Evolutionary conservation across 2,888 invertebrate genomes (phyloP).

Genomic region (Drosophila dives): DNA sequence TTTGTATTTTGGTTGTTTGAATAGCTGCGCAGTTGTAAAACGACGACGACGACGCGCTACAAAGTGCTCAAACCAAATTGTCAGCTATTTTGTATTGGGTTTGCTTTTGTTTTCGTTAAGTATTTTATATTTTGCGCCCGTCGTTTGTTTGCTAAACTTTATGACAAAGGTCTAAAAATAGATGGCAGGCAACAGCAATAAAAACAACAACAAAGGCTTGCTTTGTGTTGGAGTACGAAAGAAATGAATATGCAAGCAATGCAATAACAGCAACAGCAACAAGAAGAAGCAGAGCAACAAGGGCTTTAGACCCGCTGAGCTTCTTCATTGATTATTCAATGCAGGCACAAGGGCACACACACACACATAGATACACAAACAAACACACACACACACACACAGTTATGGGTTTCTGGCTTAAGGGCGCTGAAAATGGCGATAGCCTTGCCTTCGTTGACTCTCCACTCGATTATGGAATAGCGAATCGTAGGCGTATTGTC

Average conservation of each 20-base stretch:
- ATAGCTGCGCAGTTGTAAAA: slow-evolving; percentile 70
- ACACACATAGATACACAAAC: slow-evolving; percentile 4
- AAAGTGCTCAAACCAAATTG: slow-evolving; percentile 62
- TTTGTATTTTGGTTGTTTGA: slow-evolving; percentile 14
- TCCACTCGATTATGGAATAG: slow-evolving; percentile 68
- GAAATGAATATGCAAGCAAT: slow-evolving; percentile 57
- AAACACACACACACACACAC: neutral
- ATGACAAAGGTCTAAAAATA: slow-evolving; percentile 77
- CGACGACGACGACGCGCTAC: slow-evolving; percentile 24
- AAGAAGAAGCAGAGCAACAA: slow-evolving; percentile 25
- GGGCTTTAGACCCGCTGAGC: slow-evolving; percentile 26
- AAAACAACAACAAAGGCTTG: slow-evolving; percentile 22
- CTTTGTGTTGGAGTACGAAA: slow-evolving; percentile 35
- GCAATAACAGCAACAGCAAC: slow-evolving; percentile 31
- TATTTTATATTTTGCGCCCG: slow-evolving; percentile 42
- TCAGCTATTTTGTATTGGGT: slow-evolving; percentile 51
- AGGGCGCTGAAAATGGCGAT: slow-evolving; percentile 62
- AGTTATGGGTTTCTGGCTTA: slow-evolving; percentile 26
- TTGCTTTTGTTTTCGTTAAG: slow-evolving; percentile 18
- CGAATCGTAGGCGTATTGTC: slow-evolving; percentile 66
- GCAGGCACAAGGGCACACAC: slow-evolving; percentile 56
- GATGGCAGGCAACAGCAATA: slow-evolving; percentile 35
- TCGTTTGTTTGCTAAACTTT: slow-evolving; percentile 74
- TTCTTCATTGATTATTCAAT: slow-evolving; percentile 67
- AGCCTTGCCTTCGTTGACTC: slow-evolving; percentile 60